phyloP scores from a whole-genome alignment of 30 jellyfish, hydroid and myxozoan genomes.

The Hydractinia echinata region DNA sequence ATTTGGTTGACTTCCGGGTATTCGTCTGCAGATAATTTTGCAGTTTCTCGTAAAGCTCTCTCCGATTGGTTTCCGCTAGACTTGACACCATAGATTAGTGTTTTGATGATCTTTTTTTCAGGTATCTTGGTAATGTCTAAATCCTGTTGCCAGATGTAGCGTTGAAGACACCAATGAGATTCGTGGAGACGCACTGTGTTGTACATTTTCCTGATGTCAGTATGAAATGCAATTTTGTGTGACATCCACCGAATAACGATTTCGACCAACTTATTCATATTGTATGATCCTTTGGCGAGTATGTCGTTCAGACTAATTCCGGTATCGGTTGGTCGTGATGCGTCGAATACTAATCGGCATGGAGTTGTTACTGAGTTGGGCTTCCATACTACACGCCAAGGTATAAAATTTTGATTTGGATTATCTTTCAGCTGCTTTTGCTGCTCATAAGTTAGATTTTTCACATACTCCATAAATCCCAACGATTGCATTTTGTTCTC shows the following conservation, averaged over 20 bases:
- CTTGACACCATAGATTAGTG: too few species aligned
- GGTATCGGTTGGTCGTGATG: background rate
- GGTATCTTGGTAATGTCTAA: slow-evolving; percentile 11
- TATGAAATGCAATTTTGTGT: background rate
- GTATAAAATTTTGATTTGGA: too few species aligned
- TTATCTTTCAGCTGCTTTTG: too few species aligned
- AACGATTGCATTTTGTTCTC: too few species aligned
- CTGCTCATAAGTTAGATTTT: too few species aligned
- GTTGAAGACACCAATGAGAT: too few species aligned
- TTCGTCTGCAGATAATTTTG: background rate
- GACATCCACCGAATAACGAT: slow-evolving; percentile 24
- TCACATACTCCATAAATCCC: too few species aligned
- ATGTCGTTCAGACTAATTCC: background rate
- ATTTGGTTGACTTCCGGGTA: background rate
- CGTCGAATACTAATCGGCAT: slow-evolving; percentile 12
- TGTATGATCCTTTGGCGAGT: background rate
- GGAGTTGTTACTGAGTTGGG: background rate
- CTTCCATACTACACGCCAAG: too few species aligned
- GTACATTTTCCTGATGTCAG: slow-evolving; percentile 17
- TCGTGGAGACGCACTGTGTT: slow-evolving; percentile 3
- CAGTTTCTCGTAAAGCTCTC: slow-evolving; percentile 15
- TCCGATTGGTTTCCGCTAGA: too few species aligned
- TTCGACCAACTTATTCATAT: slow-evolving; percentile 22
- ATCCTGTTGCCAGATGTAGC: too few species aligned
- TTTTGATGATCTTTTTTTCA: background rate